Base-by-base conservation (phyloP, 2,888 invertebrate genomes). In the Eucera pruinosa region DNA sequence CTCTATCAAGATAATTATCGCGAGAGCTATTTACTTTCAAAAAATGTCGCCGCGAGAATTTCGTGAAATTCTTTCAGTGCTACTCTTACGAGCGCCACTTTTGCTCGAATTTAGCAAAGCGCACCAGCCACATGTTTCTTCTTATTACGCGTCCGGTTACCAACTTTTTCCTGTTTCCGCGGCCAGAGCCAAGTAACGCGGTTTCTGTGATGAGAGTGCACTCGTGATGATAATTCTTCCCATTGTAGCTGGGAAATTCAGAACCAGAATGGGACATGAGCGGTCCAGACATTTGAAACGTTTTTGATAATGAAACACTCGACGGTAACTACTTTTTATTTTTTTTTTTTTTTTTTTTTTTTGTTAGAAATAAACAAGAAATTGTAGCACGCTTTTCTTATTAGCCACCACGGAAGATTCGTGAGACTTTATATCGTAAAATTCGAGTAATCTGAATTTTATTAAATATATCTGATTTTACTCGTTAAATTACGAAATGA, bases 221-320 rank as follows among this genome's bases (percentile, higher is more conserved):
- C 70, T 65, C 47, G 58, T 73, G 50, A 60, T 30, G 72, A 71
- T 41, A 73, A 73, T 73, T 71, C 47, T 48, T 72, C 13, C 72
- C 39, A 30, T 71, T 48, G 60, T 13, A 20, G 39, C 2, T 30
- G 45, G 2, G 5, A 30, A 61, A 20, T 39, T 47, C 39, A 23
- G 20, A n/a, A 36, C 23, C 36, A 20, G 7, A n/a, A 15, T 7
- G 33, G 33, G 5, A 18, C 52, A 13, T 4, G 27, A 39, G 11
- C n/a, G n/a, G n/a, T n/a, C n/a, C n/a, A 33, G 4, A 7, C 33
- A 7, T 23, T 66, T 23, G n/a, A 30, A 39, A n/a, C 39, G 39
- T 66, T 71, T 43, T 41, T 50, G 33, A 41, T 43, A 58, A 71
- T 71, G 50, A 58, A 52, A 47, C 20, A 33, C 7, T 33, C 33